Base-by-base conservation (phyloP, 2,888 invertebrate species). In the Zaprionus lineosus region DNA sequence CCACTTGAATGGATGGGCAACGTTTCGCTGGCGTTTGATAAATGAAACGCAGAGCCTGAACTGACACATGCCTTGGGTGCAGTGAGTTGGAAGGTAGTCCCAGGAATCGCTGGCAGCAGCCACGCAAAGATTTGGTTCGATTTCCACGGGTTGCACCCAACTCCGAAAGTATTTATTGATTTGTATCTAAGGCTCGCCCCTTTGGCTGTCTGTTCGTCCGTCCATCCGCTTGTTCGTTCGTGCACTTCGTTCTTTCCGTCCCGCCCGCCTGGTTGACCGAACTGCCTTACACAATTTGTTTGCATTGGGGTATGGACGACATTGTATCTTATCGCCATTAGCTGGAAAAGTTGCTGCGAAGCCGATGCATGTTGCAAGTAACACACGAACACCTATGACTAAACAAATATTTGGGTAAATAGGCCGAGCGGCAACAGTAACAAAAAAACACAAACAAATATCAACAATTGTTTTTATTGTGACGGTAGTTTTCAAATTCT, bases 51-150 rank as follows among this genome's bases (percentile, higher is more conserved):
- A 34, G 24, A 28, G 50, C 51, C 33, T 41, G 39, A 67, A 19
- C 62, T 50, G 76, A 60, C 79, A 69, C 67, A 73, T 79, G 76
- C 76, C 79, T 55, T 40, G 34, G 55, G 58, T 76, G 73, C 69
- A 68, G 48, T 46, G 64, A 60, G 39, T 53, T 48, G 68, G 41
- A 44, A 67, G 64, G 52, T 36, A 34, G 11, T 11, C 34, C 33
- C n/a, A 18, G 9, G 19, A 24, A 21, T 21, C 21, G 21, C 4
- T 7, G 21, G 7, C 21, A 7, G 21, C 21, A 21, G 21, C 21
- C 3, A 7, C 7, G 3, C 3, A 21, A 21, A 7, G 3, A 24
- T 24, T 24, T 24, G 24, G n/a, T 24, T 24, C 8, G 24, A 24
- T 24, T 47, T 31, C 51, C 29, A 37, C 51, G 6, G 15, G 18